Evolutionary conservation across 2,888 invertebrate genomes (phyloP).

Genomic region (Dasypolia templi): DNA sequence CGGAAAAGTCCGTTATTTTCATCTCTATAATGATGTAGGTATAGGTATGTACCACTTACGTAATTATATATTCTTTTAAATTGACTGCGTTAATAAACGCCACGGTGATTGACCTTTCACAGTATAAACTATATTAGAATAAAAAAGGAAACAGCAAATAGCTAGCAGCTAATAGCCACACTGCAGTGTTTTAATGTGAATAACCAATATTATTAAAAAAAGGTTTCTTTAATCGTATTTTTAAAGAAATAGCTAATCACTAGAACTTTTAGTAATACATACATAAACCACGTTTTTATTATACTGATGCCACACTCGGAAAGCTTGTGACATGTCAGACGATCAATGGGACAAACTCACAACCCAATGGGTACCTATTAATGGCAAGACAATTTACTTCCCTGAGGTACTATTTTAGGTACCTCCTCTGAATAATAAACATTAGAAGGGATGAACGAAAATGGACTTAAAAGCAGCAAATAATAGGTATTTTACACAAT

Average conservation of each 20-base stretch:
- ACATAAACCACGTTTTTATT: not conserved
- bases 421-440: not conserved
- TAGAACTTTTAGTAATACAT: too few relatives aligned
- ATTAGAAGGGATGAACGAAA: not conserved
- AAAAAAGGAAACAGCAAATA: not conserved
- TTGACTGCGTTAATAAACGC: slow-evolving; percentile 38
- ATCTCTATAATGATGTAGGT: not conserved
- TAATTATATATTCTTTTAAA: slow-evolving; percentile 16
- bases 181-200: not conserved
- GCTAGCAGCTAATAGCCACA: not conserved
- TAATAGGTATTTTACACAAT: not conserved
- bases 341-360: not conserved
- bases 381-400: not conserved
- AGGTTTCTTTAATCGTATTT: not conserved
- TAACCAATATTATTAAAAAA: not conserved
- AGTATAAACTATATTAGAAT: slow-evolving; percentile 23
- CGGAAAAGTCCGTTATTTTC: slow-evolving; percentile 14
- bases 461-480: not conserved
- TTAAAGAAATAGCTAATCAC: not conserved
- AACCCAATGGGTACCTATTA: not conserved
- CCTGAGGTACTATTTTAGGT: not conserved
- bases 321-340: not conserved
- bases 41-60: not conserved
- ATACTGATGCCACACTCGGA: not conserved
- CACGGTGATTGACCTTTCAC: slow-evolving; percentile 49